Evolutionary conservation across 2,113 vertebrate species (phyloP), one percentile per base, ranked within the genome.

Genomic region (Apteryx owenii): DNA sequence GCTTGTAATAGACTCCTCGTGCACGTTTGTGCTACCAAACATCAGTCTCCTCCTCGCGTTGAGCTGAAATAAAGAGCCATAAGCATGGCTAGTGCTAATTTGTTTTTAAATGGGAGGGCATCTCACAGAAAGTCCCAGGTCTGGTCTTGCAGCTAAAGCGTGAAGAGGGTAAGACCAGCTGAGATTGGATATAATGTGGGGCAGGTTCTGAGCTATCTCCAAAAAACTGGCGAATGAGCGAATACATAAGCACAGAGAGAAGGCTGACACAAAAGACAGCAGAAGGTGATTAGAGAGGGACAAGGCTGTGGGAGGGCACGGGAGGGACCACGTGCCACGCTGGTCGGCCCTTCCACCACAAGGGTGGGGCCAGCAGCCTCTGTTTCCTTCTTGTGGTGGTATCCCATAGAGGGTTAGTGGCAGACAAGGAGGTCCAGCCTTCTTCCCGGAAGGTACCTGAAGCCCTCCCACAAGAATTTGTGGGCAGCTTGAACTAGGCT

Each of bases 21-120:
- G 54, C 36, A 25, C 11, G 12, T 51, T 83, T 12, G 3, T 42
- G 60, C 51, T 71, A 17, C 22, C 48, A 50, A 64, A 61, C 60
- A 58, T 19, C n/a, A 60, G 33, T 23, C 22, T 48, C 33, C 44
- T 54, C 10, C 29, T 66, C 26, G 44, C 22, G 50, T 19, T 0
- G 1, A 79, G n/a, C 7, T 64, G 53, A 85, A 66, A 8, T 70
- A 66, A 75, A 77, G 58, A 77, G n/a, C 13, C 12, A 1, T 44
- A 38, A 29, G 26, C 0, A 0, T 5, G 1, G 23, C 28, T 60
- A 31, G 25, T 1, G 0, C 11, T n/a, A 22, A 44, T 80, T 51
- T 42, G 12, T n/a, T 69, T 75, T 50, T 50, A 66, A 40, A 62
- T 44, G 21, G 64, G 3, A 62, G 31, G 10, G 7, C 16, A 44